Base-by-base conservation (phyloP, 2,888 invertebrate genomes). In the Drosophila glabriapex region DNA sequence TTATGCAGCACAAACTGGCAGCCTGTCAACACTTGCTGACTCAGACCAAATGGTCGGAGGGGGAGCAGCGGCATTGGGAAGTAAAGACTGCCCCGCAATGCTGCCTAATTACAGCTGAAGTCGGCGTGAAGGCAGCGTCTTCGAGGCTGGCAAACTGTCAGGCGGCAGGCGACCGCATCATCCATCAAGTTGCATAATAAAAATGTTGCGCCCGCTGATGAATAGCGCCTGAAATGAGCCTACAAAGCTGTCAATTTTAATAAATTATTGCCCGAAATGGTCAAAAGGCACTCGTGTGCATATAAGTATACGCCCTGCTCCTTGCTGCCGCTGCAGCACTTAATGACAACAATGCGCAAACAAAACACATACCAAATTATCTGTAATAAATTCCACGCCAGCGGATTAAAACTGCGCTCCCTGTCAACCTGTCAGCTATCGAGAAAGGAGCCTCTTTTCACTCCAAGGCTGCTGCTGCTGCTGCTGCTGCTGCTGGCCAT, bases 141-240 rank as follows among this genome's bases (percentile, higher is more conserved):
- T 68, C 65, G 54, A 73, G 65, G 67, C 66, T 73, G 80, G 74
- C 76, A 62, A 78, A 83, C 80, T 79, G 85, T 78, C 82, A 82
- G 78, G 73, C 82, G 76, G 77, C 78, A 83, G 84, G 88, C 90
- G 84, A 89, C 85, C 88, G 86, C 91, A 91, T 89, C 91, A 91
- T 92, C 88, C 91, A 91, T 91, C 92, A 92, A 89, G 83, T 91
- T 91, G 89, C 91, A 91, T 92, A 91, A 92, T 92, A 92, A 91
- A 91, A 91, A 84, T 87, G 87, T 87, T 88, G 81, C 85, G 85
- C 86, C 81, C 73, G 81, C 73, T 91, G 92, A 91, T 91, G 91
- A 91, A 91, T 91, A 91, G 91, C 90, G 87, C 91, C 89, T 92
- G 85, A 91, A 91, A 91, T 92, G 91, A 91, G 91, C 92, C 91